These are phyloP conservation scores for Luffia ferchaultella DNA, from an alignment of 2,888 invertebrate species.

Conservation along the genomic window DNA sequence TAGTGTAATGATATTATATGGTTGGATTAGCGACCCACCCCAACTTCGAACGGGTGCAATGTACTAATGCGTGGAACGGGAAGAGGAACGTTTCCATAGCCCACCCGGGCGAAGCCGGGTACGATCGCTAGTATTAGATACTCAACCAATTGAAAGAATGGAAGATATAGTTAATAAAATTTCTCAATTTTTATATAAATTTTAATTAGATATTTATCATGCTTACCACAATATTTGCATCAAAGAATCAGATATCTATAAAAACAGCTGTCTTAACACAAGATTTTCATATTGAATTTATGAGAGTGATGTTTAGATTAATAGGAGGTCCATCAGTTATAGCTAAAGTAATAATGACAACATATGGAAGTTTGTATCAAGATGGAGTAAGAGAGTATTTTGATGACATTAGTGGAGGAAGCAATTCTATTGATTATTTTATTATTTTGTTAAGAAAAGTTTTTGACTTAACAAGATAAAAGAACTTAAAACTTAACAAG, in stretches of 20 bases:
- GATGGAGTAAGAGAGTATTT: conserved; percentile 6
- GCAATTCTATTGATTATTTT: conserved; percentile 1
- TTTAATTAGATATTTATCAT: conserved; percentile 7
- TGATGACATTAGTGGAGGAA: conserved; percentile 8
- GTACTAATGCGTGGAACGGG: no score
- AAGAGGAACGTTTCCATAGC: no score
- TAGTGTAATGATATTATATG: no score
- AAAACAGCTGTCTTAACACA: conserved; percentile 5
- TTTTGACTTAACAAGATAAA: conserved; percentile 6
- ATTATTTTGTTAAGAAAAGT: conserved; percentile 2
- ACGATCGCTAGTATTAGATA: no score
- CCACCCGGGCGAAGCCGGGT: no score
- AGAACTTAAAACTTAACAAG: conserved; percentile 7
- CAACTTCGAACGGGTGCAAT: no score
- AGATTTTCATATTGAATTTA: conserved; percentile 7
- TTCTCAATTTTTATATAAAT: conserved; percentile 6
- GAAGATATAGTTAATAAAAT: conserved; percentile 6
- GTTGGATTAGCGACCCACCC: no score
- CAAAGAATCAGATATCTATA: conserved; percentile 3
- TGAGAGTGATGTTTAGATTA: conserved; percentile 6
- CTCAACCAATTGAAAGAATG: conserved; percentile 1
- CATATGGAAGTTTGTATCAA: conserved; percentile 2
- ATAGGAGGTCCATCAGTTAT: conserved; percentile 8
- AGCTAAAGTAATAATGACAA: conserved; percentile 7
- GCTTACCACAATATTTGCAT: conserved; percentile 6